phyloP scores from a whole-genome alignment of 37 sponge, comb jelly and placozoan species.

The Beroe ovata region DNA sequence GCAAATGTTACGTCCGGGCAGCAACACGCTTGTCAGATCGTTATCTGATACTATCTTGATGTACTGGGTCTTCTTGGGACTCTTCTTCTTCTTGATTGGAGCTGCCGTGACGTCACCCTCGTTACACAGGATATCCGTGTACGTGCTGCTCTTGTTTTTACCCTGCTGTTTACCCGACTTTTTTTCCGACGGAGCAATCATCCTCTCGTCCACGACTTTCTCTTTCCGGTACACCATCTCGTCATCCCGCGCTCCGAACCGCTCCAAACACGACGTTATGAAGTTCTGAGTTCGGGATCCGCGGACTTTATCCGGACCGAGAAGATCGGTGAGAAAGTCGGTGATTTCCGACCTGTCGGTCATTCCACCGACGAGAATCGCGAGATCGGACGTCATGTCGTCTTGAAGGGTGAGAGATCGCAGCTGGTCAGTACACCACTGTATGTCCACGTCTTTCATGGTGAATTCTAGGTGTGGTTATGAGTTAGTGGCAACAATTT shows the following conservation, averaged over 20 bases:
- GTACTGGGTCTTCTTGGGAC: slow-evolving; percentile 16
- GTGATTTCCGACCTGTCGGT: background rate
- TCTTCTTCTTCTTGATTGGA: background rate
- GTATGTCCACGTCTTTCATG: slow-evolving; percentile 4
- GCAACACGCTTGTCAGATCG: background rate
- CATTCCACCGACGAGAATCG: background rate
- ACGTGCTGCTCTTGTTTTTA: slow-evolving; percentile 5
- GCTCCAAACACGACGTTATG: background rate
- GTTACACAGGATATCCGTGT: background rate
- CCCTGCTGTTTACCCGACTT: slow-evolving; percentile 1
- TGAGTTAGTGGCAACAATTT: too few relatives aligned
- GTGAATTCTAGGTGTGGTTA: too few relatives aligned
- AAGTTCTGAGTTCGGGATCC: background rate
- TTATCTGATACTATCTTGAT: slow-evolving; percentile 15
- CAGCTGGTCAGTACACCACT: slow-evolving; percentile 23
- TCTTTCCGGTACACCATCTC: slow-evolving; percentile 15
- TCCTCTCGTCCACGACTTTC: background rate
- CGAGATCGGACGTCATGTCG: background rate
- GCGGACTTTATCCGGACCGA: background rate
- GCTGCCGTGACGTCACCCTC: background rate
- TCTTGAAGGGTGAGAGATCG: background rate
- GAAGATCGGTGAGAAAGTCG: slow-evolving; percentile 1
- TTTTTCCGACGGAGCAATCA: background rate
- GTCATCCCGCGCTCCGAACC: slow-evolving; percentile 14
- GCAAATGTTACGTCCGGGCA: slow-evolving; percentile 13